Evolutionary conservation across 2,888 invertebrate genomes (phyloP).

Genomic region (Ligdia adustata): DNA sequence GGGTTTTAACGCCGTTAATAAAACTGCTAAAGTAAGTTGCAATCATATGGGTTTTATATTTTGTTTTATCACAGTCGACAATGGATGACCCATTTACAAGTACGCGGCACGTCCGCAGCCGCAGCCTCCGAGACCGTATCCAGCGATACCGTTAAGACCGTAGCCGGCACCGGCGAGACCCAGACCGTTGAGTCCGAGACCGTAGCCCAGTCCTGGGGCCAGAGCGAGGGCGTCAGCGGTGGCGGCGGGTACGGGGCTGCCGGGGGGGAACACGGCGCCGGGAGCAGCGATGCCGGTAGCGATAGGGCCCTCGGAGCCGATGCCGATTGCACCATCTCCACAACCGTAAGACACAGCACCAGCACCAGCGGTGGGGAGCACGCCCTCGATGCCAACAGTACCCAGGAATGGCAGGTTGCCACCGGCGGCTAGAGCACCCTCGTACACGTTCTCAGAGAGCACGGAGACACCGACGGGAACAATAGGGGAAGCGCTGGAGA

Average conservation of each 20-base stretch:
- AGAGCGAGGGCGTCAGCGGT: neutral
- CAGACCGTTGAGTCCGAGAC: slow-evolving; percentile 11
- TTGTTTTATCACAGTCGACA: slow-evolving; percentile 2
- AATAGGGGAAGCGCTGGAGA: slow-evolving; percentile 41
- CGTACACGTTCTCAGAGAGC: slow-evolving; percentile 47
- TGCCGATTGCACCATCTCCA: slow-evolving; percentile 37
- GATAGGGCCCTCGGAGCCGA: slow-evolving; percentile 33
- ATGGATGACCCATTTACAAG: neutral
- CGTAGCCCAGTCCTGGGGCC: slow-evolving; percentile 9
- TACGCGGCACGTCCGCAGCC: slow-evolving; percentile 10
- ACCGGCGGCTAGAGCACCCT: slow-evolving; percentile 37
- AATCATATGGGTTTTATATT: slow-evolving; percentile 10
- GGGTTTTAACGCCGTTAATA: no score
- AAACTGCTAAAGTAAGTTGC: slow-evolving; percentile 9
- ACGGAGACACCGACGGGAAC: slow-evolving; percentile 44
- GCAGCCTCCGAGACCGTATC: slow-evolving; percentile 18
- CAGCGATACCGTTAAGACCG: slow-evolving; percentile 3
- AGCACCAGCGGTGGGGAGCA: slow-evolving; percentile 41
- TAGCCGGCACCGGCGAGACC: slow-evolving; percentile 18
- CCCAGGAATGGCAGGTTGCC: slow-evolving; percentile 51
- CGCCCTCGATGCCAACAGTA: slow-evolving; percentile 45
- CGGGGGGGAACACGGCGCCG: slow-evolving; percentile 23
- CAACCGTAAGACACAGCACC: slow-evolving; percentile 43
- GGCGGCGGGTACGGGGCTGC: neutral
- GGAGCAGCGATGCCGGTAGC: slow-evolving; percentile 27